Evolutionary conservation across 1,140 invertebrate species (phyloP).

Genomic region (Mactra quadrangularis): DNA sequence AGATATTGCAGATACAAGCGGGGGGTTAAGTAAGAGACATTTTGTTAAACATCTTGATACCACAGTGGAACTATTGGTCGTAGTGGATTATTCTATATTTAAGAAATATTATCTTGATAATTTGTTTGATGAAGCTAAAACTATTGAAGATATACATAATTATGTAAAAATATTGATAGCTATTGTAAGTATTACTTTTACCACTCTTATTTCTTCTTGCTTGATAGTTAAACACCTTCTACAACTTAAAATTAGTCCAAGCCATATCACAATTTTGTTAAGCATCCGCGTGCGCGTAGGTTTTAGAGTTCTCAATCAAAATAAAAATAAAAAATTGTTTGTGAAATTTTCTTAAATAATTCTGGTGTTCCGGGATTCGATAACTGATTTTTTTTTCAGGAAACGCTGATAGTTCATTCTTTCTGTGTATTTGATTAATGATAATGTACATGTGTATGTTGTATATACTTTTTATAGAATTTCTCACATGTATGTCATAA

Average conservation of each 20-base stretch:
- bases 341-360: too few species aligned
- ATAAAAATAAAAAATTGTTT: too few species aligned
- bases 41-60: constrained; percentile 18
- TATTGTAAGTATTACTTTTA: constrained; percentile 29
- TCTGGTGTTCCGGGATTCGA: too few species aligned
- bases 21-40: constrained; percentile 19
- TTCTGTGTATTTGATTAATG: too few species aligned
- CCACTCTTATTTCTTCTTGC: background rate
- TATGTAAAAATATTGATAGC: constrained; percentile 38
- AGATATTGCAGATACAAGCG: background rate
- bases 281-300: background rate
- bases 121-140: constrained; percentile 3
- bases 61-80: constrained; percentile 29
- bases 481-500: too few species aligned
- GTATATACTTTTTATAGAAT: too few species aligned
- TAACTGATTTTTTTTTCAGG: too few species aligned
- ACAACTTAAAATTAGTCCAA: background rate
- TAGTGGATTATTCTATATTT: constrained; percentile 35
- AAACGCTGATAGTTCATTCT: background rate
- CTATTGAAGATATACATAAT: constrained; percentile 16
- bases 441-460: too few species aligned
- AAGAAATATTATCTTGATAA: constrained; percentile 20
- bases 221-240: background rate
- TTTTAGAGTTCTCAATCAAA: too few species aligned
- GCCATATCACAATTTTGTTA: too few species aligned